Base-by-base conservation (phyloP, 2,113 vertebrate species). In the Nematolebias whitei region DNA sequence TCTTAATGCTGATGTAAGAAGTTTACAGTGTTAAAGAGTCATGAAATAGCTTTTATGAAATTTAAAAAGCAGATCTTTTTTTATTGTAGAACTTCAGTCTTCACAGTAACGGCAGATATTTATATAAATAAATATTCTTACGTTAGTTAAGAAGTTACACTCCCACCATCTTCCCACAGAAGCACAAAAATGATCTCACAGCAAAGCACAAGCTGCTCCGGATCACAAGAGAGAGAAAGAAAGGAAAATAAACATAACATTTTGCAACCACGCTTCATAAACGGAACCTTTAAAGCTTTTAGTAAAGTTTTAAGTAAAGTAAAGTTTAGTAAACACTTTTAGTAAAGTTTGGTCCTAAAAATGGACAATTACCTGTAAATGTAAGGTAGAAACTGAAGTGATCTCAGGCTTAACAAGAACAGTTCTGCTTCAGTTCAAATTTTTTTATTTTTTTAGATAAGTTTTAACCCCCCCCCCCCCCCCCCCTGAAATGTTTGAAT, bases 1-100 rank as follows among this genome's bases (percentile, higher is more conserved):
- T 68, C 71, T 63, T 19, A 5, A 23, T 79, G 81, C 61, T 84
- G 70, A 80, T 79, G 76, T 63, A 85, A 82, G 35, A 62, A n/a
- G n/a, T 54, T 52, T 10, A 49, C 12, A 71, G 38, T 47, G 67
- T 78, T 71, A 71, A 51, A n/a, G 43, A 14, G 2, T 52, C 45
- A 18, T 43, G 22, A 9, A 19, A 61, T 39, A 75, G n/a, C 52
- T 76, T 65, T 77, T 56, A 35, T 73, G 49, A 70, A 78, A 63
- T 70, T 29, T 71, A 48, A 32, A 72, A 74, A 58, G 45, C 2
- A 43, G 32, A 66, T 70, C 59, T 76, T 12, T 29, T 54, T 57
- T 65, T 29, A 62, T 14, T 48, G 20, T 40, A 20, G 10, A 3
- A 19, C 7, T 13, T 55, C 62, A 44, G 53, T 48, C 40, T 63